These are phyloP conservation scores for Capreolus pygargus DNA, from an alignment of 2,113 vertebrate species.

Conservation along the genomic window DNA sequence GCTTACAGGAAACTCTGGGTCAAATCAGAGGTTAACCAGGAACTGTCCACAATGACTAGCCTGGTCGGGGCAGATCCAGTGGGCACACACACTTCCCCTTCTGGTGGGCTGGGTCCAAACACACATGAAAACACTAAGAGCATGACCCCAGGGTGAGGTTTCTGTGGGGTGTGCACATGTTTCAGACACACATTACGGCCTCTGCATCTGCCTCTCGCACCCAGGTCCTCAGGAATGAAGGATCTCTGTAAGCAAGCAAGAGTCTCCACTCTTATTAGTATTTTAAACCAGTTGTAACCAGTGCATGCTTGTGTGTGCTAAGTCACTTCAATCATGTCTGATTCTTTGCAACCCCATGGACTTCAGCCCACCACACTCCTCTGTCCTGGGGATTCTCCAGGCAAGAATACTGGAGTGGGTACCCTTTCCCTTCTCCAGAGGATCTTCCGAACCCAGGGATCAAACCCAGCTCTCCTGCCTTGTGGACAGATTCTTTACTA, in stretches of 20 bases:
- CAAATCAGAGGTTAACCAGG: background rate
- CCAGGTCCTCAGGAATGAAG: background rate
- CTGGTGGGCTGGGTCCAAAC: background rate
- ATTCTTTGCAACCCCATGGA: background rate
- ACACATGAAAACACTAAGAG: no score
- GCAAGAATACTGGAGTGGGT: background rate
- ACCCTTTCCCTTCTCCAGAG: background rate
- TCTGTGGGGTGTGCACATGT: accelerated
- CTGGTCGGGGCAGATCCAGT: background rate
- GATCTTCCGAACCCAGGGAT: background rate
- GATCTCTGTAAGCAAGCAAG: background rate
- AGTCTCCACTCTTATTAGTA: background rate
- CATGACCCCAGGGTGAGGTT: background rate
- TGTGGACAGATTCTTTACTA: background rate
- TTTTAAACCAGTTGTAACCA: background rate
- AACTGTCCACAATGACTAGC: no score
- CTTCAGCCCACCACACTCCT: background rate
- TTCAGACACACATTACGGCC: accelerated
- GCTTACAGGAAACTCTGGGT: background rate
- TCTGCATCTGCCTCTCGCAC: background rate
- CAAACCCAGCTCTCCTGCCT: background rate
- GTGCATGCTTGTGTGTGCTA: background rate
- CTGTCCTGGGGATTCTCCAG: background rate
- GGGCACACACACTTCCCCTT: background rate
- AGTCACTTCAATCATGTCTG: background rate